Evolutionary conservation across 2,888 invertebrate species (phyloP).

Genomic region (Yponomeuta cagnagella): DNA sequence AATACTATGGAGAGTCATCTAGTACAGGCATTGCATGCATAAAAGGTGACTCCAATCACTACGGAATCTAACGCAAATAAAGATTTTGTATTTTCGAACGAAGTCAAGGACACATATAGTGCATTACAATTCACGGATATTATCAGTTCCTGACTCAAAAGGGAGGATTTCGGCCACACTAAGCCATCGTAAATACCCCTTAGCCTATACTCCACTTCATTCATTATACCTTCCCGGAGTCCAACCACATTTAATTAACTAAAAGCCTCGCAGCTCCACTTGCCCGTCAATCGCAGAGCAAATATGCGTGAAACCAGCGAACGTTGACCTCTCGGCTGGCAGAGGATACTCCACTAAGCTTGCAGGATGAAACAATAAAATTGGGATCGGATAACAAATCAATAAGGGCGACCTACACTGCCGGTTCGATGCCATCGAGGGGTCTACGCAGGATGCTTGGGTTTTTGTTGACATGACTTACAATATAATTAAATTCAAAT

Average conservation of each 20-base stretch:
- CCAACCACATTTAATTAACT: neutral
- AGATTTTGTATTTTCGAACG: too few species aligned
- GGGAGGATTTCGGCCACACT: neutral
- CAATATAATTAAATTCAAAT: too few species aligned
- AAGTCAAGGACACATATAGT: too few species aligned
- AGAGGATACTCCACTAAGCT: neutral
- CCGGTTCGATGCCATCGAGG: neutral
- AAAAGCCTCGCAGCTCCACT: neutral
- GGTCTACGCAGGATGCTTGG: neutral
- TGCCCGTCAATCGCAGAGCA: neutral
- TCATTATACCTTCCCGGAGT: neutral
- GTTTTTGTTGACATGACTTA: neutral
- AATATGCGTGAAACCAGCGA: neutral
- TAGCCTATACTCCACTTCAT: neutral
- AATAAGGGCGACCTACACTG: neutral
- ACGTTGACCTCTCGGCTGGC: neutral
- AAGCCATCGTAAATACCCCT: neutral
- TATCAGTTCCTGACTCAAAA: neutral
- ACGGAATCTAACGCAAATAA: too few species aligned
- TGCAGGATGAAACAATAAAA: slow-evolving; percentile 1
- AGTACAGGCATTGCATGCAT: too few species aligned
- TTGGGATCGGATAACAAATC: neutral
- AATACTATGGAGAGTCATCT: too few species aligned
- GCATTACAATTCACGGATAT: too few species aligned
- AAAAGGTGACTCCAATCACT: too few species aligned